Evolutionary conservation across 92 coral and sea anemone genomes (phyloP).

Genomic region (Actinostola sp.): DNA sequence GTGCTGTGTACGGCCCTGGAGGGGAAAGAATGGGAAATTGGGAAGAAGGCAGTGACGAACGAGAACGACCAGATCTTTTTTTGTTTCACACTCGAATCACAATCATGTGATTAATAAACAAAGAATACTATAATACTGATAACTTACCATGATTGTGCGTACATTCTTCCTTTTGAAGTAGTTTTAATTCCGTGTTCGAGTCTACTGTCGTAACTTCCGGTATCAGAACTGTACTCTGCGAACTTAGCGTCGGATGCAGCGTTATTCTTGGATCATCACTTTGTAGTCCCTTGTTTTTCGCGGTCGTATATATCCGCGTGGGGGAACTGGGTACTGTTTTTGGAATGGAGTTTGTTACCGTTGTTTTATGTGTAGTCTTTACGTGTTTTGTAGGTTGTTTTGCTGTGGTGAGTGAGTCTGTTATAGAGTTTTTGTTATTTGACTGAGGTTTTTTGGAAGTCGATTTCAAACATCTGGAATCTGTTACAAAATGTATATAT

Average conservation of each 20-base stretch:
- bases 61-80: too few relatives aligned
- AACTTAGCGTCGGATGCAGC: conserved; percentile 15
- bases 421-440: background rate
- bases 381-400: conserved; percentile 8
- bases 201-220: conserved; percentile 30
- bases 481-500: background rate
- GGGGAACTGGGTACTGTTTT: conserved; percentile 12
- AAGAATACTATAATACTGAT: too few relatives aligned
- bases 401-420: background rate
- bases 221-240: conserved; percentile 6
- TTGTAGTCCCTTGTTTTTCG: conserved; percentile 19
- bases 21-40: too few relatives aligned
- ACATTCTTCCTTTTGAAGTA: conserved; percentile 20
- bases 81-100: too few relatives aligned
- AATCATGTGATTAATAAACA: background rate
- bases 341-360: conserved; percentile 1
- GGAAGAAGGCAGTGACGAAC: too few relatives aligned
- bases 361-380: conserved; percentile 8
- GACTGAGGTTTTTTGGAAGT: conserved; percentile 14
- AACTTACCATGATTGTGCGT: conserved; percentile 41
- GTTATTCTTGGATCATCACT: conserved; percentile 45
- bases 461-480: conserved; percentile 31
- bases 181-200: background rate
- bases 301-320: conserved; percentile 9
- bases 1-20: too few relatives aligned